Evolutionary conservation across 2,797 vertebrate genomes (phyloP).

Genomic region (Megaceryle alcyon): DNA sequence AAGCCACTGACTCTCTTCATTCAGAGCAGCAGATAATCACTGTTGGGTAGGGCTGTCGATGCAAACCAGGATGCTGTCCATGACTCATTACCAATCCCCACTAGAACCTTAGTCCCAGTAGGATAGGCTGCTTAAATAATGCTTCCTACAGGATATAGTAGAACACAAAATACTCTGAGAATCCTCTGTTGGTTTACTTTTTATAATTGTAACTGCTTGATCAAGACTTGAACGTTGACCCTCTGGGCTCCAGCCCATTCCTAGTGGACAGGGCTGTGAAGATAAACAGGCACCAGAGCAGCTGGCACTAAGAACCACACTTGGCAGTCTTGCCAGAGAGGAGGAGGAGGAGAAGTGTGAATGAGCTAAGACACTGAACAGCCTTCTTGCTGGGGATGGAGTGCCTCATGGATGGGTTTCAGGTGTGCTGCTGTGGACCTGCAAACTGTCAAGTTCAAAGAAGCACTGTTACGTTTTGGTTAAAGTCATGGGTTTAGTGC

Average conservation of each 20-base stretch:
- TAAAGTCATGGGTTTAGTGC: not conserved
- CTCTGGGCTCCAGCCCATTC: not conserved
- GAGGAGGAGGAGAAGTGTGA: not conserved
- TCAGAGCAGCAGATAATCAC: not conserved
- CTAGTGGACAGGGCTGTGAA: not conserved
- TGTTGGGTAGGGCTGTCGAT: not conserved
- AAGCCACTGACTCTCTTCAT: not conserved
- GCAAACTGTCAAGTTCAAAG: not conserved
- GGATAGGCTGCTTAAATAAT: conserved; percentile 7
- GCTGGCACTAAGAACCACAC: not conserved
- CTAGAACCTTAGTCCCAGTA: not conserved
- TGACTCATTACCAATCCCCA: not conserved
- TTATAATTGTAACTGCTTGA: not conserved
- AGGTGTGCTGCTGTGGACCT: not conserved
- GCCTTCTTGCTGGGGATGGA: not conserved
- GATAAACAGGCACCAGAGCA: not conserved
- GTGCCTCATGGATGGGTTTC: not conserved
- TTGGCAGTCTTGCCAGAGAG: not conserved
- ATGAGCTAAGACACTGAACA: not conserved
- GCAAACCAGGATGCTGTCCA: conserved; percentile 13
- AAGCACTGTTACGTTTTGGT: not conserved
- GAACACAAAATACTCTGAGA: conserved; percentile 4
- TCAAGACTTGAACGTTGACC: not conserved
- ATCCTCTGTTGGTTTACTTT: conserved; percentile 2
- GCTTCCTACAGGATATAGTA: not conserved